Conservation (phyloP, 2,888 invertebrate species). For the Eurois occulta region DNA sequence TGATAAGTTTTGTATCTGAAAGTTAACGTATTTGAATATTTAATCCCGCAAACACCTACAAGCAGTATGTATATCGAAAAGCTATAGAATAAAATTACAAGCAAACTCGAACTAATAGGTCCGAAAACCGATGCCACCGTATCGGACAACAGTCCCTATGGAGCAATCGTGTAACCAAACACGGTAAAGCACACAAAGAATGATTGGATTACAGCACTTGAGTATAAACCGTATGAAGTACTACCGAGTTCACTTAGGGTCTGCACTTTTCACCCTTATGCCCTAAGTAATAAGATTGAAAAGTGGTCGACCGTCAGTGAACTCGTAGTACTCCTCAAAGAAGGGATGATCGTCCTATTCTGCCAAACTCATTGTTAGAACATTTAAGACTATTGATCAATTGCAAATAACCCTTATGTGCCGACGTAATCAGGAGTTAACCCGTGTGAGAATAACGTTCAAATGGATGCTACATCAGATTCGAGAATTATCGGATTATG, state of each 20-base stretch:
- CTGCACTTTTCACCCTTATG: no score
- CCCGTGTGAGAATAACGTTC: slow-evolving; percentile 53
- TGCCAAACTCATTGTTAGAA: slow-evolving; percentile 27
- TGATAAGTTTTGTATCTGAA: not conserved
- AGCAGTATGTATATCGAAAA: not conserved
- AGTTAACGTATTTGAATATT: not conserved
- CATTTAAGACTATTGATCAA: slow-evolving; percentile 66
- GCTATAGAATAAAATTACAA: not conserved
- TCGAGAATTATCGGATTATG: slow-evolving; percentile 47
- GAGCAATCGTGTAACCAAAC: slow-evolving; percentile 2
- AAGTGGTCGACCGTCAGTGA: not conserved
- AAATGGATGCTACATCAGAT: slow-evolving; percentile 57
- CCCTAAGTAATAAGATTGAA: not conserved
- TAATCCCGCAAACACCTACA: not conserved
- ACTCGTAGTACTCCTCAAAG: not conserved
- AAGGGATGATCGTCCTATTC: not conserved
- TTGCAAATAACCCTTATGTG: slow-evolving; percentile 64
- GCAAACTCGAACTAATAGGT: not conserved
- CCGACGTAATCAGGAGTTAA: slow-evolving; percentile 51
- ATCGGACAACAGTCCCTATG: not conserved
- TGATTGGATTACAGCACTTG: slow-evolving; percentile 11
- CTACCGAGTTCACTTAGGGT: not conserved
- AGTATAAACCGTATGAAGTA: not conserved
- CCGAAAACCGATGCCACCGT: not conserved
- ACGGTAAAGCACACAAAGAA: slow-evolving; percentile 14